Evolutionary conservation across 2,888 invertebrate species (phyloP).

Genomic region (Ophion ventricosus): DNA sequence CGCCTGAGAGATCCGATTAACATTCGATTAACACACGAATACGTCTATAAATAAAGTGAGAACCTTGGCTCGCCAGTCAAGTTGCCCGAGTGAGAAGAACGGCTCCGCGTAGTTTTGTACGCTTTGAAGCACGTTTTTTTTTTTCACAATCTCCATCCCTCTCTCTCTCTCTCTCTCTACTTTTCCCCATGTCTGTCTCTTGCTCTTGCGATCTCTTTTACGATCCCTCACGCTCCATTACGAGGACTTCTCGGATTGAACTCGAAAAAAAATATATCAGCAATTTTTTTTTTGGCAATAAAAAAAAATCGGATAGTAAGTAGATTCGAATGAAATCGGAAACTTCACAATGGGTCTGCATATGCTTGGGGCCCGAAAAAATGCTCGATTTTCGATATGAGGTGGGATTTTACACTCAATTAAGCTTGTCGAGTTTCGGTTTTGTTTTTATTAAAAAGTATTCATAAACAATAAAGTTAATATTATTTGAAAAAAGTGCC

Average conservation of each 20-base stretch:
- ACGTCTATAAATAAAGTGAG: slow-evolving; percentile 65
- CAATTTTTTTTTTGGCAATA: no score
- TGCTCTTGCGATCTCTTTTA: background rate
- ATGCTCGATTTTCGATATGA: no score
- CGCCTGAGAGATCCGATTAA: slow-evolving; percentile 55
- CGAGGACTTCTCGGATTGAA: background rate
- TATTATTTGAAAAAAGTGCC: no score
- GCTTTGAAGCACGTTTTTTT: slow-evolving; percentile 47
- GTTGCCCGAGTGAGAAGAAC: slow-evolving; percentile 50
- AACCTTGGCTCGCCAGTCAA: slow-evolving; percentile 66
- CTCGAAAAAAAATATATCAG: background rate
- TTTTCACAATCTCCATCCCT: slow-evolving; percentile 7
- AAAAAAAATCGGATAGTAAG: no score
- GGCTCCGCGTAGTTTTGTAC: slow-evolving; percentile 39
- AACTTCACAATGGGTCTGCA: no score
- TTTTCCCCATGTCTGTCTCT: background rate
- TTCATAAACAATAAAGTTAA: no score
- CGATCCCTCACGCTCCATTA: background rate
- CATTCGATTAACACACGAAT: slow-evolving; percentile 62
- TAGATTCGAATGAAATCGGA: no score
- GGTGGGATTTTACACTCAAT: no score
- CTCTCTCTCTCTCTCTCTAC: background rate
- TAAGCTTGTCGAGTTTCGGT: no score
- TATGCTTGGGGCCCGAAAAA: no score
- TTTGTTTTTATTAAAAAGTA: no score